phyloP scores from a whole-genome alignment of 1,140 invertebrate genomes.

The Orius laevigatus region DNA sequence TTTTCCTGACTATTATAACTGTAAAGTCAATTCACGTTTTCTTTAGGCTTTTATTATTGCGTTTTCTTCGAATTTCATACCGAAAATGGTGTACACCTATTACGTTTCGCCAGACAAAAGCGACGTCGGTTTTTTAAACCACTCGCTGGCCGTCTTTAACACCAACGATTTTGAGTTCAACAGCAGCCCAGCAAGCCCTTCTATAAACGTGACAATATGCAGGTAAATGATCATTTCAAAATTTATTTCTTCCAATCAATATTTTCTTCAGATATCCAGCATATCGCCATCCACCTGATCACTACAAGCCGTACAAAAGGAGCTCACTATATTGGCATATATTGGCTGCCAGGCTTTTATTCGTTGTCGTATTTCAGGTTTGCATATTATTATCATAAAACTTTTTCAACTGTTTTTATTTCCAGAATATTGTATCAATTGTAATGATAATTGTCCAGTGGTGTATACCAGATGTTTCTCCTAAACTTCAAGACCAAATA shows the following conservation, averaged over 20 bases:
- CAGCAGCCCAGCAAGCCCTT: conserved; percentile 16
- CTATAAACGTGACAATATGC: conserved; percentile 36
- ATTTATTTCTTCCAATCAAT: conserved; percentile 17
- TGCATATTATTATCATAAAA: not conserved
- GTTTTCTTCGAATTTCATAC: conserved; percentile 96
- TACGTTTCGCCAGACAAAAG: conserved; percentile 38
- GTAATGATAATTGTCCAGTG: conserved; percentile 69
- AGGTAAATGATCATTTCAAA: conserved; percentile 29
- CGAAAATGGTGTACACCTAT: conserved; percentile 66
- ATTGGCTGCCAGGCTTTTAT: conserved; percentile 70
- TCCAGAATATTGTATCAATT: conserved; percentile 41
- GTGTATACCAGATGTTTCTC: conserved; percentile 74
- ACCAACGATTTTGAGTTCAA: conserved; percentile 36
- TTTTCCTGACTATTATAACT: not conserved
- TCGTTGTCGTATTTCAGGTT: conserved; percentile 88
- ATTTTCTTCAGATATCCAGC: conserved; percentile 53
- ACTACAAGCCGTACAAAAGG: conserved; percentile 44
- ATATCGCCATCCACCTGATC: conserved; percentile 58
- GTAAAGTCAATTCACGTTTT: conserved; percentile 4
- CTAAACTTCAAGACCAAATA: conserved; percentile 57
- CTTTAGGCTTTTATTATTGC: conserved; percentile 92
- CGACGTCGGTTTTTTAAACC: conserved; percentile 63
- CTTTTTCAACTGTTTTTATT: conserved; percentile 6
- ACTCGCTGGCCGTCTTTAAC: conserved; percentile 68
- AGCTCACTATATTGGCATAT: conserved; percentile 79